Evolutionary conservation across 2,113 vertebrate genomes (phyloP).

Genomic region (Bombycilla garrulus): DNA sequence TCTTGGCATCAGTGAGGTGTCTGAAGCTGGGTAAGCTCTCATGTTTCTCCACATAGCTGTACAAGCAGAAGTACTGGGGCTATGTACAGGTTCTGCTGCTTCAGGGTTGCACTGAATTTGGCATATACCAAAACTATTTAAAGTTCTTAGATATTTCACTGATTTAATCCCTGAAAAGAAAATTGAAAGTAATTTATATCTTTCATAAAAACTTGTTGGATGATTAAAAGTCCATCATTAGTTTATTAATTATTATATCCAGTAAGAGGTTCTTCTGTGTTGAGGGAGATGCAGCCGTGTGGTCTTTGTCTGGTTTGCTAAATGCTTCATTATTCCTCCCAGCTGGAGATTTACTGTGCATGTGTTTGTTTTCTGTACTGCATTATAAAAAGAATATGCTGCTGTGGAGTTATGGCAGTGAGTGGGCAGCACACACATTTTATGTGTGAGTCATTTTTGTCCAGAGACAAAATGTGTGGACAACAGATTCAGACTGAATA

Average conservation of each 20-base stretch:
- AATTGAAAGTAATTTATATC: not conserved
- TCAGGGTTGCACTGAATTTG: not conserved
- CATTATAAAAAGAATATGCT: not conserved
- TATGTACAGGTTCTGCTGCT: not conserved
- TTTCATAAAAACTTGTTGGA: not conserved
- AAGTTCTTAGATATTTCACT: not conserved
- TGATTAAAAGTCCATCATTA: not conserved
- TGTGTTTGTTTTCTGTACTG: conserved; percentile 17
- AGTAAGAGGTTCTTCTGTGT: not conserved
- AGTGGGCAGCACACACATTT: not conserved
- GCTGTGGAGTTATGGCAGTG: not conserved
- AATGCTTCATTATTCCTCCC: conserved; percentile 53
- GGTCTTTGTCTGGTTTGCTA: conserved; percentile 40
- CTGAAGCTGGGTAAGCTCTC: not conserved
- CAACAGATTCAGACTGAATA: not conserved
- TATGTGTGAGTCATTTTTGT: not conserved
- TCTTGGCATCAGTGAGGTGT: not conserved
- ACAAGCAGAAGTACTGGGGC: not conserved
- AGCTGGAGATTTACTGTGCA: conserved; percentile 19
- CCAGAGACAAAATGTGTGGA: not conserved
- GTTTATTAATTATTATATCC: conserved; percentile 1
- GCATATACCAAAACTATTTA: not conserved
- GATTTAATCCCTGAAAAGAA: not conserved
- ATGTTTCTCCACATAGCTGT: not conserved
- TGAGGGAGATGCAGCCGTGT: not conserved